phyloP scores from a whole-genome alignment of 2,888 invertebrate genomes.

The Strigamia crassipes region DNA sequence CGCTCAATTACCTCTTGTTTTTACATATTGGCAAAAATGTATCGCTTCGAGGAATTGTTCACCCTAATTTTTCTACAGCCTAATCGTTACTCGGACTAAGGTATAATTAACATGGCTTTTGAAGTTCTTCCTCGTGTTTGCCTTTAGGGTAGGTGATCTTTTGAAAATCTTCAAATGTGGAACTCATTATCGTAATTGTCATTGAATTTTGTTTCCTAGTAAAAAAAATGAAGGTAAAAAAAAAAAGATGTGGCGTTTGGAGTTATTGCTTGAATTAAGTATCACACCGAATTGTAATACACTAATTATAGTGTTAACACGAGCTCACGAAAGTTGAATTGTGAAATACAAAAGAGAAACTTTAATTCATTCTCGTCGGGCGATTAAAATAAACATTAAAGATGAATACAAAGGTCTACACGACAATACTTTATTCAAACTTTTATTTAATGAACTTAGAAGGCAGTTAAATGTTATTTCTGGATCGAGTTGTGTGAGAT shows the following conservation, averaged over 20 bases:
- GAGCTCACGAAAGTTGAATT: too few relatives aligned
- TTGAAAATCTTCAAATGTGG: not conserved
- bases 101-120: not conserved
- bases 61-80: not conserved
- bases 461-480: not conserved
- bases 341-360: too few relatives aligned
- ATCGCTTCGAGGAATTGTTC: not conserved
- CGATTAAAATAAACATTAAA: not conserved
- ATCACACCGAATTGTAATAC: not conserved
- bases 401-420: not conserved
- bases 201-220: not conserved
- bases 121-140: not conserved
- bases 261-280: not conserved
- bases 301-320: too few relatives aligned
- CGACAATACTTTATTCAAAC: not conserved
- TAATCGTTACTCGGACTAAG: not conserved
- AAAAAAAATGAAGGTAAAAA: not conserved
- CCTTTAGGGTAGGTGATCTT: not conserved
- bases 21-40: not conserved
- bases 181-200: not conserved
- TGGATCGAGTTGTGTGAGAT: not conserved
- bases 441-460: not conserved
- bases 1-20: not conserved
- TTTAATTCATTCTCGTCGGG: not conserved
- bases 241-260: not conserved